These are phyloP conservation scores for Tretioscincus oriximinensis DNA, from an alignment of 2,113 vertebrate genomes.

Conservation along the genomic window DNA sequence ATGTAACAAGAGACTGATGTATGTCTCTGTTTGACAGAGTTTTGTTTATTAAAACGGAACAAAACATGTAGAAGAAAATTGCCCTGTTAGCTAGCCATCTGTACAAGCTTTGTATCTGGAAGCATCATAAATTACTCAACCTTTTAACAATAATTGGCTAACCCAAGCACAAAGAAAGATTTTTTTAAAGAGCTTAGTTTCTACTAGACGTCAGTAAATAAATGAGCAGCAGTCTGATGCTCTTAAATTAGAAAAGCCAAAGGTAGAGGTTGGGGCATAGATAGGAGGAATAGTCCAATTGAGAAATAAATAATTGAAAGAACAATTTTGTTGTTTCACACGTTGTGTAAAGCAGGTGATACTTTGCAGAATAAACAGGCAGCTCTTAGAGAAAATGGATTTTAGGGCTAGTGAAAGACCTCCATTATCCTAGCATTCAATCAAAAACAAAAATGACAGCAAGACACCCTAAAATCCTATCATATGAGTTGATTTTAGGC, in stretches of 20 bases:
- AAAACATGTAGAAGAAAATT: neutral
- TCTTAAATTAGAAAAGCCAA: constrained; percentile 1
- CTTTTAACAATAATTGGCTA: neutral
- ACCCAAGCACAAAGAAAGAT: neutral
- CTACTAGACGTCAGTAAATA: neutral
- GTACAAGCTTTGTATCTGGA: neutral
- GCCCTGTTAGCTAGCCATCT: neutral
- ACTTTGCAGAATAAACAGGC: neutral
- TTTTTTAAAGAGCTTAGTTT: neutral
- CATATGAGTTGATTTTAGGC: neutral
- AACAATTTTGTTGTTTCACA: neutral
- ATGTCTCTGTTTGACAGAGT: no score
- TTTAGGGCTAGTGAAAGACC: neutral
- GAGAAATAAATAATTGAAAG: constrained; percentile 14
- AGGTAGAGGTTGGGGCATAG: neutral
- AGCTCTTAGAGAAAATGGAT: constrained; percentile 14
- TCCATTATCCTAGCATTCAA: neutral
- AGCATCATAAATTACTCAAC: neutral
- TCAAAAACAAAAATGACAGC: neutral
- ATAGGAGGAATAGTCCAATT: neutral
- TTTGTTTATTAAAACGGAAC: neutral
- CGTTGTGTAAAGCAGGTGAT: neutral
- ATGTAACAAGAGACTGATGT: no score
- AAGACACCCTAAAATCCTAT: neutral
- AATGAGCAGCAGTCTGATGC: neutral